Conservation (phyloP, 2,888 invertebrate species). For the Mesoligia furuncula region DNA sequence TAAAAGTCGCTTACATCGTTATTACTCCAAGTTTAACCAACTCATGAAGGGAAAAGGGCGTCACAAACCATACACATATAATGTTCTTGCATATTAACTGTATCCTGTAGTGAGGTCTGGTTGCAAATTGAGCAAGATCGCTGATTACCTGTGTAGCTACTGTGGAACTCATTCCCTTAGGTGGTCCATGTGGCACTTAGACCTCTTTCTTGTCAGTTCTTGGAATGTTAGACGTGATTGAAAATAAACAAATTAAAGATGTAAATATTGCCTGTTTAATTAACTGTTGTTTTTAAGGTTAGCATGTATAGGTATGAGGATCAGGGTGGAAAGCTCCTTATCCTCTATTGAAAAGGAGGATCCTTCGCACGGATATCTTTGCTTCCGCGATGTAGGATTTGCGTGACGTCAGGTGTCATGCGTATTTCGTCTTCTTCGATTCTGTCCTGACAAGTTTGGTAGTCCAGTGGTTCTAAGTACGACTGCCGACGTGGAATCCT, state of each 20-base stretch:
- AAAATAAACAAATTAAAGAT: background rate
- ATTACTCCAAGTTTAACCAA: conserved; percentile 18
- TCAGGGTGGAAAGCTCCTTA: background rate
- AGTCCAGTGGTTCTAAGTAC: background rate
- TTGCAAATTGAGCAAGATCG: conserved; percentile 33
- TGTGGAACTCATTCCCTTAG: conserved; percentile 4
- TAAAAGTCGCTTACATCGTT: conserved; percentile 8
- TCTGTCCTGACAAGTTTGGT: background rate
- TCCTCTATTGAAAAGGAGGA: background rate
- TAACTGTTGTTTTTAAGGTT: background rate
- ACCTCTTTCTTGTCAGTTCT: background rate
- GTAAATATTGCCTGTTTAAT: background rate
- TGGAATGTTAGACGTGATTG: background rate
- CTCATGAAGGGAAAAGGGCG: conserved; percentile 38
- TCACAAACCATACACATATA: background rate
- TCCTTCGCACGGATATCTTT: background rate
- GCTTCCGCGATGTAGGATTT: background rate
- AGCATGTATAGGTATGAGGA: background rate
- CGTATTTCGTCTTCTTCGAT: background rate
- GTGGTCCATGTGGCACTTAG: background rate
- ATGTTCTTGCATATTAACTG: conserved; percentile 30
- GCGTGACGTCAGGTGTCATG: background rate
- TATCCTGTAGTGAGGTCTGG: conserved; percentile 33
- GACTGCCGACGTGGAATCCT: background rate
- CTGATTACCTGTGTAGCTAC: conserved; percentile 18